Evolutionary conservation across 2,113 vertebrate genomes (phyloP).

Genomic region (Notarius lentiginosus): DNA sequence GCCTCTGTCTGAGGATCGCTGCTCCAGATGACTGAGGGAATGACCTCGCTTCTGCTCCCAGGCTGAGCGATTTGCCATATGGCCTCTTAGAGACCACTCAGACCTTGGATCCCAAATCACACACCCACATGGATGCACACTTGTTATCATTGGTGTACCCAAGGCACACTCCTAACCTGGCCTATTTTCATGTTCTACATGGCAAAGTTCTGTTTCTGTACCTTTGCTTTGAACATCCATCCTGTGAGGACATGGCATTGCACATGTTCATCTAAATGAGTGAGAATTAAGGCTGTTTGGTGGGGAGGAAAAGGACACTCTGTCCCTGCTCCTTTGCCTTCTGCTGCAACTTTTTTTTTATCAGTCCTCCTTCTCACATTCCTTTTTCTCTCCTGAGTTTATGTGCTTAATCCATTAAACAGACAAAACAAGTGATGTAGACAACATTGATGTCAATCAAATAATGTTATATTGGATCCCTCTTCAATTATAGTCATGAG

Average conservation of each 20-base stretch:
- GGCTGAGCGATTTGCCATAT: constrained; percentile 45
- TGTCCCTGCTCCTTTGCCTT: constrained; percentile 5
- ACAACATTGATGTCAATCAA: not conserved
- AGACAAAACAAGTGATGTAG: not conserved
- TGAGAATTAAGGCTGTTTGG: not conserved
- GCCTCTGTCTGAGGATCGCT: not conserved
- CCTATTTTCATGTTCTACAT: constrained; percentile 50
- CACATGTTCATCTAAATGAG: not conserved
- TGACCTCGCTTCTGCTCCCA: constrained; percentile 32
- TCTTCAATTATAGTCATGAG: not conserved
- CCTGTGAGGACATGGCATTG: not conserved
- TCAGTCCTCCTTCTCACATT: constrained; percentile 9
- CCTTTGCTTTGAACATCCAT: constrained; percentile 15
- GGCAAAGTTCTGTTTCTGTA: constrained; percentile 4
- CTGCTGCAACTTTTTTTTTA: not conserved
- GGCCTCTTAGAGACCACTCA: constrained; percentile 41
- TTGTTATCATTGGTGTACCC: not conserved
- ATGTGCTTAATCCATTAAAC: constrained; percentile 29
- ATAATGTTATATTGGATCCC: too few species aligned
- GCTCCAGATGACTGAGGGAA: constrained; percentile 42
- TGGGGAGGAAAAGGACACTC: not conserved
- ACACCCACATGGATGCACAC: constrained; percentile 11
- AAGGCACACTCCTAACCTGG: constrained; percentile 37
- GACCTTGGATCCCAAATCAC: constrained; percentile 27
- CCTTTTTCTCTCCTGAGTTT: constrained; percentile 2